Evolutionary conservation across 2,797 vertebrate genomes (phyloP), one percentile per base, ranked within the genome.

Genomic region (Erpetoichthys calabaricus): DNA sequence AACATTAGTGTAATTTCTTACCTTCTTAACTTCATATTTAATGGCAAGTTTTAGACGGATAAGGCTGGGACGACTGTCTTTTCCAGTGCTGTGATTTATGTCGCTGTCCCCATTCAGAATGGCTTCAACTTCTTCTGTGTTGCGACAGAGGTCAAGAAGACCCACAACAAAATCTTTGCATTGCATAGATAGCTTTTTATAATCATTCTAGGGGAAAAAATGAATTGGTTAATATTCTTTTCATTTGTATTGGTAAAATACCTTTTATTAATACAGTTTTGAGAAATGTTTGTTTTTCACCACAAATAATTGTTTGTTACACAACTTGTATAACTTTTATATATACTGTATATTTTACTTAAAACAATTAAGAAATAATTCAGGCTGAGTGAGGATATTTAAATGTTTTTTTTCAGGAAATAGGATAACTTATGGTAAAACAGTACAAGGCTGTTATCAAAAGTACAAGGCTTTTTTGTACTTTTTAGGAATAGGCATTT

Each of bases 111-210:
- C 96, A 0, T 89, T 99, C 71, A 99, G 73, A 72, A 99, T 94
- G 67, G 96, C 95, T 73, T 97, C 96, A 53, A 99, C 95, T 81
- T 99, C 95, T 75, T 97, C 91, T 0, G 93, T 99, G 73, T 91
- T 97, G 73, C 96, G 91, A 75, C 96, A 99, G 63, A 99, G 81
- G 68, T 99, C 96, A 62, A 99, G 80, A 59, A 99, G 89, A 42
- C 96, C 96, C 44, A 99, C 95, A 57, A 99, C 92, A 56, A 96
- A 99, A 70, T 98, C 94, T 71, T 99, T 99, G 77, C 95, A 99
- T 73, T 99, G 96, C 80, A 89, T 87, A 1, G 96, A 98, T 68
- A 99, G 78, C 55, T 89, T 89, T 77, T 88, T 90, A 78, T 98
- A 99, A 73, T 98, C 96, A 47, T 97, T 95, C 96, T 99, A 65